Evolutionary conservation across 2,888 invertebrate species (phyloP), one percentile per base, ranked within the genome.

Genomic region (Stenoptilia bipunctidactyla): DNA sequence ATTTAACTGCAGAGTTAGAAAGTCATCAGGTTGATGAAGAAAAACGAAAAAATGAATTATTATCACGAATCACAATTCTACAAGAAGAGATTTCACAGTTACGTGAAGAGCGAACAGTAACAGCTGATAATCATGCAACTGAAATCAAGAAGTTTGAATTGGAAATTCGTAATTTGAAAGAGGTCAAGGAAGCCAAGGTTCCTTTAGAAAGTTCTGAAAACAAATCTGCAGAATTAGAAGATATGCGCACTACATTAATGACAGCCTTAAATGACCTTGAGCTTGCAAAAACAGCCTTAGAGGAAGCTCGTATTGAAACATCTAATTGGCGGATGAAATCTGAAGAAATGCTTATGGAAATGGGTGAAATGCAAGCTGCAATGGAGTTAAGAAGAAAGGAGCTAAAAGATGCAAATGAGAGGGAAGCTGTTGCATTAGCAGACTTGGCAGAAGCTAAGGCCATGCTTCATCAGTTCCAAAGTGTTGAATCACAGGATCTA

Each of bases 1-100:
- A 84, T 49, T 55, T 85, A 30, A 71, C 59, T 33, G 64, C 72
- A 0, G 85, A 85, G 44, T 50, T 85, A 43, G 84, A 84, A 48
- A 62, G 56, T 37, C 60, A 65, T 39, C 83, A 84, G 49, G 66
- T 62, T 0, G 76, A 75, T 13, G 77, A 77, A 46, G 58, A 57
- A 40, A 65, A 58, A 40, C 58, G 66, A 2, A 62, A 56, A 42
- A 58, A 38, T 14, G 80, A 83, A 27, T 47, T 71, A 1, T 63
- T 56, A 38, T 57, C 59, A n/a, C 68, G 71, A 1, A 56, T 80
- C 27, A 45, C 62, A 15, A 45, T 55, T 8, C 53, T 80, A 1
- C 79, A 82, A 49, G 84, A 84, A 25, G 83, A 84, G 40, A 66
- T 82, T 41, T 61, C 72, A 0, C 47, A 53, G 12, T 48, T 83